Conservation (phyloP, 2,113 vertebrate genomes). For the Corapipo altera region DNA sequence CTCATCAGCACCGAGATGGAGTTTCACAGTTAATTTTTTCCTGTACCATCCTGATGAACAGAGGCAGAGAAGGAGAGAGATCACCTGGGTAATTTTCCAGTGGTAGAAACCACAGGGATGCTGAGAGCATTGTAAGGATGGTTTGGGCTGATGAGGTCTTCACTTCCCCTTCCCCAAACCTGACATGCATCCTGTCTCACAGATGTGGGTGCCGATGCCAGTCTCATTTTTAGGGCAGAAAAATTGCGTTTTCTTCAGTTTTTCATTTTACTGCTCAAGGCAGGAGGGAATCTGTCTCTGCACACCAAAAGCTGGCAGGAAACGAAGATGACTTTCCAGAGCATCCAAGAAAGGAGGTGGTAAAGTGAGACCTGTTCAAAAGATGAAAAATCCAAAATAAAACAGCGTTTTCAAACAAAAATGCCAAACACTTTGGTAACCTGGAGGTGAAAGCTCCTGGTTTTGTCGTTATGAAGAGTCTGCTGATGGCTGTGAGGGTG, state of each 20-base stretch:
- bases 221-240: background rate
- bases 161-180: background rate
- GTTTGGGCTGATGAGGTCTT: background rate
- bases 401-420: background rate
- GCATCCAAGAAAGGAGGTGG: background rate
- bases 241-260: background rate
- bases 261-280: background rate
- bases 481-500: background rate
- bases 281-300: background rate
- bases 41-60: background rate
- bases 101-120: background rate
- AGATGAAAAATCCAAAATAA: background rate
- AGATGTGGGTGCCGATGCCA: fast-evolving
- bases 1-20: background rate
- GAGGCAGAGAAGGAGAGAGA: background rate
- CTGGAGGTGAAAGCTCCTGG: background rate
- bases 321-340: background rate
- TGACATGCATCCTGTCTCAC: fast-evolving
- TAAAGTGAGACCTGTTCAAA: background rate
- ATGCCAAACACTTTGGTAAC: background rate
- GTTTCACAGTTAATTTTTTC: background rate
- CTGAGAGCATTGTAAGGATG: background rate
- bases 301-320: background rate
- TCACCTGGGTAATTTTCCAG: background rate
- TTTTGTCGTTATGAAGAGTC: background rate